Base-by-base conservation (phyloP, 2,888 invertebrate genomes). In the Dryococelus australis region DNA sequence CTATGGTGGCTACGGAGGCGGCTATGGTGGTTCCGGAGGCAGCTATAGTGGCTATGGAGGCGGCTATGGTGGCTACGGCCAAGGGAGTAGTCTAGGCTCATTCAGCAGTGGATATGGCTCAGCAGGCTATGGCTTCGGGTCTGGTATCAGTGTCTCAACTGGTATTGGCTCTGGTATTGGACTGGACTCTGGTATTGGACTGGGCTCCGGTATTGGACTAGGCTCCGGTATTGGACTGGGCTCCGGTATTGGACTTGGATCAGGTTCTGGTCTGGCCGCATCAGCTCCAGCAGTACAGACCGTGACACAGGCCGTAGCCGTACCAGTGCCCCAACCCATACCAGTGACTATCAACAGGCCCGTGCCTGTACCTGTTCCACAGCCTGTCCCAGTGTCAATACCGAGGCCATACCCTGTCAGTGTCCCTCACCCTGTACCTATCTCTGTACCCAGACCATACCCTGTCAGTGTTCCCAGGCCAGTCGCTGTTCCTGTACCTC, bases 331-430 rank as follows among this genome's bases (percentile, higher is more conserved):
- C 9, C 65, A 65, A 20, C 86, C 86, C 86, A 24, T 86, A 27
- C 86, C 86, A 9, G 86, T 86, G 53, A 28, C 84, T 26, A 84
- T 87, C 28, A 83, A 83, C 65, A 47, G 80, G 65, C 87, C 87
- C 16, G 43, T 35, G 27, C 87, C 87, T n/a, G 87, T 87, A 20
- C n/a, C 80, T n/a, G 84, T 84, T 3, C 35, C 87, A 26, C 84
- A 84, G 20, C 84, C 87, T 35, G 35, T 84, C n/a, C 87, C 87
- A 12, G 87, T 87, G 35, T n/a, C 51, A 3, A 84, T 87, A 28
- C 87, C 87, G 9, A 43, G 80, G 24, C 87, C 87, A 43, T 84
- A 83, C 65, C 87, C 87, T 26, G 86, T 86, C 9, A 43, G 53
- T n/a, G 83, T 83, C 13, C 83, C 79, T 65, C 65, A 65, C 24